These are phyloP conservation scores for Stegana nigrithorax DNA, from an alignment of 2,888 invertebrate species.

Conservation along the genomic window DNA sequence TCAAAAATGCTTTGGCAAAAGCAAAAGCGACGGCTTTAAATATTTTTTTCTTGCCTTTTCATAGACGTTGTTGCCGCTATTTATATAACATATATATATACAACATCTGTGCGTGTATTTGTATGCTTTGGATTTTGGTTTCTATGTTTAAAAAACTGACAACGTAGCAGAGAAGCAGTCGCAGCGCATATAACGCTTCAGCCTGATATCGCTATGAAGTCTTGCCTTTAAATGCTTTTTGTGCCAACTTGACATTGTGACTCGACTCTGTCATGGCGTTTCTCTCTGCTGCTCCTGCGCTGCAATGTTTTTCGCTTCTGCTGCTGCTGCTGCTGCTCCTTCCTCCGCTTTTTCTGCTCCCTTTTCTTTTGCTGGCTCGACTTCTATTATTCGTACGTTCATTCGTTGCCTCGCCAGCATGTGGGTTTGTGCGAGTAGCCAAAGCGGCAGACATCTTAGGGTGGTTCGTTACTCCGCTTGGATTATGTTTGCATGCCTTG, in stretches of 20 bases:
- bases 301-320: not conserved
- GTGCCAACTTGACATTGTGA: constrained; percentile 50
- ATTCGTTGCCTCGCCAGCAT: no score
- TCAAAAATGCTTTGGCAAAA: no score
- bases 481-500: constrained; percentile 11
- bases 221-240: constrained; percentile 35
- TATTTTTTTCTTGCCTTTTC: no score
- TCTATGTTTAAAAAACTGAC: not conserved
- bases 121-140: not conserved
- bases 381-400: no score
- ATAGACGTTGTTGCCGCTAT: no score
- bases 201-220: constrained; percentile 12
- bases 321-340: no score
- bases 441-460: not conserved
- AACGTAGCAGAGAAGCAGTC: not conserved
- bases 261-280: constrained; percentile 29
- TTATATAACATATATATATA: constrained; percentile 22
- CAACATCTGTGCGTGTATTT: constrained; percentile 25
- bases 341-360: no score
- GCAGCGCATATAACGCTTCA: not conserved
- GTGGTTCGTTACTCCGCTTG: constrained; percentile 17
- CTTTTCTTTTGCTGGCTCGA: no score
- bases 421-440: not conserved
- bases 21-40: no score
- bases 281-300: not conserved